Evolutionary conservation across 2,888 invertebrate genomes (phyloP), one percentile per base, ranked within the genome.

Genomic region (Polyploca ridens): DNA sequence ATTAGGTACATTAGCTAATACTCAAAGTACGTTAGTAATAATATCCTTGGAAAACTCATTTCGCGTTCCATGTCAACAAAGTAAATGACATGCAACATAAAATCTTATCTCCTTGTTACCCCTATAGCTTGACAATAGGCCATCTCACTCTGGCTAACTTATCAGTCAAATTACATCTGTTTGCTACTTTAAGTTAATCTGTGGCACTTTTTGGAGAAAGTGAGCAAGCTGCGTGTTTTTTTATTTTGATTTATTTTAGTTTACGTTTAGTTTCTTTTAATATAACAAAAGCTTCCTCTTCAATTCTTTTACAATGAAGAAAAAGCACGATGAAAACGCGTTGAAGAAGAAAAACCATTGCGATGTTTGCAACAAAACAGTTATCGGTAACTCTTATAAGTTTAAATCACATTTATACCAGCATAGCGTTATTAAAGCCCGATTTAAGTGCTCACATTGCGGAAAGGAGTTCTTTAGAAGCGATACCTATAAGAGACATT

Each of bases 361-460:
- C 66, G 62, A 76, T 33, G 74, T 84, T 63, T 90, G 90, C 63
- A 65, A 73, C 10, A 87, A 85, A 73, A 72, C 68, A 8, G 76
- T 89, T 5, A 66, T 78, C 0, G 84, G 85, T 0, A 75, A 77
- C 62, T 65, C 78, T 0, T 86, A 79, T 66, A 84, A 89, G 33
- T 75, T 78, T 8, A 80, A 76, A 33, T 68, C 78, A 0, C 84
- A 84, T 73, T 68, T 91, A 33, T 90, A 85, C 62, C 72, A 76
- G 10, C 91, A 91, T 58, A 83, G 75, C 3, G 80, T 77, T 0
- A 73, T 88, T 0, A 69, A 84, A 62, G 63, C 87, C 0, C 76
- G 87, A 6, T 87, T 81, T 60, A 77, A 76, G 16, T 91, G 91
- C 63, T 54, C 68, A 0, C 70, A 73, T 63, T 91, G 91, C 62